phyloP scores from a whole-genome alignment of 1,140 invertebrate species.

The Pachyrhynchus sulphureomaculatus region DNA sequence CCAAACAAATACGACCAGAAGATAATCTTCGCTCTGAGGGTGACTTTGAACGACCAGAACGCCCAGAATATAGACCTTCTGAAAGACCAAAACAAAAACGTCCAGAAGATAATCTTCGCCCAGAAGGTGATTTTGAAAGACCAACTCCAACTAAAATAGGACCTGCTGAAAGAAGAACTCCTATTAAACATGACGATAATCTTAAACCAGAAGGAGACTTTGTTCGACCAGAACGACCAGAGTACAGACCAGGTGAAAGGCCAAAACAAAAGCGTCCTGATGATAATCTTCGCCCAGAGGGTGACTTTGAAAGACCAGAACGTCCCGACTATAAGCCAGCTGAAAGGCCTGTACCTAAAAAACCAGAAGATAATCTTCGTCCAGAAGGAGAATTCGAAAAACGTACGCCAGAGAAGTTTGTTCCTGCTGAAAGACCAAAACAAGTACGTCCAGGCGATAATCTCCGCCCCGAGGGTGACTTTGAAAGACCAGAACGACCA shows the following conservation, averaged over 20 bases:
- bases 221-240: slow-evolving; percentile 41
- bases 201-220: slow-evolving; percentile 60
- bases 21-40: slow-evolving; percentile 55
- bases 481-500: slow-evolving; percentile 52
- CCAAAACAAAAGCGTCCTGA: slow-evolving; percentile 54
- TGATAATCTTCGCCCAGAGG: too few relatives aligned
- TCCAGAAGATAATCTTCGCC: slow-evolving; percentile 57
- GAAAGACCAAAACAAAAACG: slow-evolving; percentile 60
- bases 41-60: slow-evolving; percentile 50
- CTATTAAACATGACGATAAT: slow-evolving; percentile 59
- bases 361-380: slow-evolving; percentile 64
- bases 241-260: slow-evolving; percentile 54
- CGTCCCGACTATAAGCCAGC: too few relatives aligned
- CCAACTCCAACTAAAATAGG: slow-evolving; percentile 49
- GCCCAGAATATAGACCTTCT: slow-evolving; percentile 53
- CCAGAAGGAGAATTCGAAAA: too few relatives aligned
- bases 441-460: slow-evolving; percentile 55
- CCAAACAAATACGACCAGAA: slow-evolving; percentile 43
- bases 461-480: slow-evolving; percentile 56
- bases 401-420: slow-evolving; percentile 51
- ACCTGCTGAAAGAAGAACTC: slow-evolving; percentile 55
- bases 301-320: too few relatives aligned
- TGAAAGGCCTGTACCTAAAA: too few relatives aligned
- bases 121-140: slow-evolving; percentile 59
- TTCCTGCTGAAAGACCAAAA: too few relatives aligned